Base-by-base conservation (phyloP, 2,797 vertebrate genomes). In the Hoplostethus atlanticus region DNA sequence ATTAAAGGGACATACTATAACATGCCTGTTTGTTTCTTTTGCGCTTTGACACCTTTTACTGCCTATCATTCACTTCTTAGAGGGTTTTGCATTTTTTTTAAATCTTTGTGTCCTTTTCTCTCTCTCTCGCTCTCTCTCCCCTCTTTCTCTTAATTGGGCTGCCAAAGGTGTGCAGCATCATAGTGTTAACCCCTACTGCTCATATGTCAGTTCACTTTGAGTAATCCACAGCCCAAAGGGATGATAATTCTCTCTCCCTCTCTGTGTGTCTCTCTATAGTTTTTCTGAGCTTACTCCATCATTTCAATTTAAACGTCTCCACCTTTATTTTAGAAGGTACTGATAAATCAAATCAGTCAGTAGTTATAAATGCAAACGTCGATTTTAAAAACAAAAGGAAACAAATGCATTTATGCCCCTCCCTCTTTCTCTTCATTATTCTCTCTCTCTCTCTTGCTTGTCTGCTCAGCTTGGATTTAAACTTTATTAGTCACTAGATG, bases 91-190 rank as follows among this genome's bases (percentile, higher is more conserved):
- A 57, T 70, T 34, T 61, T 61, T 28, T 17, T 51, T 2, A 40
- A 40, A 40, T 51, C 52, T 58, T 34, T 60, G 25, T 17, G 28
- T 36, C 34, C 42, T 42, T 73, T 55, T 74, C 66, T 44, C 36
- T 9, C 62, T 68, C 47, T 17, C 31, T n/a, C 1, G 17, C 31
- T 57, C 31, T 40, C 31, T 40, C 34, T 38, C 55, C 17, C 12
- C 16, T n/a, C 17, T 15, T 40, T 9, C 42, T 44, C 42, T 44
- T 51, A 16, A 52, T 52, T 52, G 50, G 50, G 50, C 15, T 8
- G 21, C 16, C 48, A 51, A 5, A 50, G 15, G 47, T 50, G 47
- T 21, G 21, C 21, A 21, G 21, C 21, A 21, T 21, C 47, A 16
- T n/a, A 16, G n/a, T 16, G 15, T 50, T 50, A 50, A 50, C 16